A percentile compares a stretch with the other conserved stretches of the same genome.
Conservation (phyloP, 2,113 vertebrate genomes). For the Chlamydotis undulata region DNA sequence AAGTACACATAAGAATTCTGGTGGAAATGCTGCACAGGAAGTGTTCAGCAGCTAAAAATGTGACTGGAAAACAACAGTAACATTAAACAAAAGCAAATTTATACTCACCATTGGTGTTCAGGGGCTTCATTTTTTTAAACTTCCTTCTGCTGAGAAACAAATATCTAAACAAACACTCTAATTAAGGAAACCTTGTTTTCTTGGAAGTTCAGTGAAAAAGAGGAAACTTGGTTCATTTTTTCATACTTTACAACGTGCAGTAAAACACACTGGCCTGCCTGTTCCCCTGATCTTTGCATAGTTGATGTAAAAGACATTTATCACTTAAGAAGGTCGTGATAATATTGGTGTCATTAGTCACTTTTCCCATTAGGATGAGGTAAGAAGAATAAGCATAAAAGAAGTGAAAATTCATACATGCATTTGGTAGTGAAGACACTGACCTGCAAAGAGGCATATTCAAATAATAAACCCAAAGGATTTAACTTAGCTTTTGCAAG, state of each 20-base stretch:
- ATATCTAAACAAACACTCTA: background rate
- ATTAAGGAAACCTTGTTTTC: background rate
- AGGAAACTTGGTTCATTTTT: background rate
- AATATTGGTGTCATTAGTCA: background rate
- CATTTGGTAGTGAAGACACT: background rate
- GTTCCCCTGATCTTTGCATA: background rate
- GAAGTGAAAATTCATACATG: background rate
- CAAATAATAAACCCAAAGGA: background rate
- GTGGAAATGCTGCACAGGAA: slow-evolving; percentile 7
- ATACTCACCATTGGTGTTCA: background rate
- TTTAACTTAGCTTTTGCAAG: background rate
- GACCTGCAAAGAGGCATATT: background rate
- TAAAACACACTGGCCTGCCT: background rate
- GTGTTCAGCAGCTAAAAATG: background rate
- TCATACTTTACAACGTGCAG: background rate
- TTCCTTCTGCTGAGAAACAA: background rate
- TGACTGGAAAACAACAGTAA: background rate
- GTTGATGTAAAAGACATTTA: background rate
- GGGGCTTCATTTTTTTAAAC: background rate
- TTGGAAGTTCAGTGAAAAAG: background rate
- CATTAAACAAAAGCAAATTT: background rate
- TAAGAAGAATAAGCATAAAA: background rate
- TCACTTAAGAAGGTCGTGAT: background rate
- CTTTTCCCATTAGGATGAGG: background rate
- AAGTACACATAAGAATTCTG: background rate